Conservation (phyloP, 1,140 invertebrate genomes). For the Neodiprion fabricii region DNA sequence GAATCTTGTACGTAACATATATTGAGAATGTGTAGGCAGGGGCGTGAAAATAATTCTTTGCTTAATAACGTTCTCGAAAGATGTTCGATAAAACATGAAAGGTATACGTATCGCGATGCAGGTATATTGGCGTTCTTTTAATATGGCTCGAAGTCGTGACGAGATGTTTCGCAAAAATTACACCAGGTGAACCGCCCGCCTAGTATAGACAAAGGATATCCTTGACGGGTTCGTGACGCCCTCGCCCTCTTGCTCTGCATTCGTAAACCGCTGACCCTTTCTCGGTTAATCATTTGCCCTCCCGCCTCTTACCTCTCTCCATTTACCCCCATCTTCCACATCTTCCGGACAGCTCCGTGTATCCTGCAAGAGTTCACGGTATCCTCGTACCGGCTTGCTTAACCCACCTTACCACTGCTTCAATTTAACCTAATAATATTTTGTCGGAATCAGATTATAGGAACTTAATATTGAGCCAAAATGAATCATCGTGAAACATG, state of each 20-base stretch:
- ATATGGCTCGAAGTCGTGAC: conserved; percentile 3
- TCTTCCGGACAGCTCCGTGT: not conserved
- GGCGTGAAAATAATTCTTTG: not conserved
- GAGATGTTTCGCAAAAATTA: not conserved
- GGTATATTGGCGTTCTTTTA: conserved; percentile 1
- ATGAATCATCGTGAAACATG: no score
- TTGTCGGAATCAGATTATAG: not conserved
- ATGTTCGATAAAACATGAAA: not conserved
- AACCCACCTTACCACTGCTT: not conserved
- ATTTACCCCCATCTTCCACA: not conserved
- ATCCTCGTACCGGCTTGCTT: not conserved
- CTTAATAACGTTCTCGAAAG: not conserved
- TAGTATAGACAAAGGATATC: conserved; percentile 3
- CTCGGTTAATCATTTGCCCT: not conserved
- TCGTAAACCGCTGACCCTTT: conserved; percentile 3
- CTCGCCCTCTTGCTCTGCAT: conserved; percentile 6
- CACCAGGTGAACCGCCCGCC: not conserved
- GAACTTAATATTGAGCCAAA: not conserved
- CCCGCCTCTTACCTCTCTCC: not conserved
- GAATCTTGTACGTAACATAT: not conserved
- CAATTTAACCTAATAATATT: not conserved
- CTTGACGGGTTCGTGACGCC: conserved; percentile 3
- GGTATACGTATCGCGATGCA: not conserved
- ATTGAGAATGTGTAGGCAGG: not conserved
- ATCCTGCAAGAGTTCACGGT: not conserved